Evolutionary conservation across 2,113 vertebrate genomes (phyloP), one percentile per base, ranked within the genome.

Genomic region (Bubo bubo): DNA sequence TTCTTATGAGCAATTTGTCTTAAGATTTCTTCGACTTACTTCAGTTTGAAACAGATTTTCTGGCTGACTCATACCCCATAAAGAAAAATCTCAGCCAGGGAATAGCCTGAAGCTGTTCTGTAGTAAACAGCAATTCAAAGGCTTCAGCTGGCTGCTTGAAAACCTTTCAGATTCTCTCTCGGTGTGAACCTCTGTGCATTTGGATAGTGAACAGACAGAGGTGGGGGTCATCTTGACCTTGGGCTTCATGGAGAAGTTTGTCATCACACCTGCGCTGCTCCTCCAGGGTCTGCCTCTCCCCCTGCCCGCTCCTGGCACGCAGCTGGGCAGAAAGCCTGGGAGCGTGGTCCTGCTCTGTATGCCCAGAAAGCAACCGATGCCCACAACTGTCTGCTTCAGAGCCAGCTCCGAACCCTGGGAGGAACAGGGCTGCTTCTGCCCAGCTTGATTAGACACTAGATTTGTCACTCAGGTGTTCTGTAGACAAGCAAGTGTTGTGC

Each of bases 31-130:
- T 83, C 84, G 67, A 10, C 63, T 80, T 73, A 56, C 62, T 90
- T 94, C 74, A 72, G 37, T 63, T 63, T 71, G 85, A 90, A 94
- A 62, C 60, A 84, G 34, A 70, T 81, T 93, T 97, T 85, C 73
- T 90, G 81, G 56, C 83, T 95, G 92, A 96, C n/a, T 96, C 88
- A 90, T 93, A 93, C 81, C 23, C 41, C 20, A 34, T 71, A 66
- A 87, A 95, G 60, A 74, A 91, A 77, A 81, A 53, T 50, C 20
- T n/a, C 66, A 90, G 56, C 22, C 56, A 72, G 11, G 74, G 41
- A 91, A 82, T 41, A 71, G 52, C 77, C 88, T 66, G 60, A 85
- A 94, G 84, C 64, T 74, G 24, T 73, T 96, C 64, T 43, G 66
- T 63, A 90, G 81, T 90, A 93, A 95, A 89, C 41, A 94, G 24